Conservation (phyloP, 2,888 invertebrate species). For the Omphaloscelis lunosa region DNA sequence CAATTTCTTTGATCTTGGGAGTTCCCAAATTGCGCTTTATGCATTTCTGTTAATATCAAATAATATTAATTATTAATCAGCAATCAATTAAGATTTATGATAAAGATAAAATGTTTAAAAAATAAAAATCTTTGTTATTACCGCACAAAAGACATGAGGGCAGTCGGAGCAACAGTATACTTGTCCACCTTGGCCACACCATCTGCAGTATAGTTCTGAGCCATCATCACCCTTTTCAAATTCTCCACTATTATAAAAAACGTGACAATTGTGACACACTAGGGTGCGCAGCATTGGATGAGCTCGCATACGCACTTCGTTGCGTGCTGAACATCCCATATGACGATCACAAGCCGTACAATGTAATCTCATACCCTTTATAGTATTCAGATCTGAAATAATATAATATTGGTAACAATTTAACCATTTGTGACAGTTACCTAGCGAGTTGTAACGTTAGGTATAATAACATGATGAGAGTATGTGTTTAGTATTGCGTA, state of each 20-base stretch:
- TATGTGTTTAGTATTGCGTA: conserved; percentile 58
- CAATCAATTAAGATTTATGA: conserved; percentile 1
- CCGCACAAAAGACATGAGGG: conserved; percentile 93
- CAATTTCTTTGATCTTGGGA: conserved; percentile 92
- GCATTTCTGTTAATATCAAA: conserved; percentile 91
- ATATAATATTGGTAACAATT: not conserved
- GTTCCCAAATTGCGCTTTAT: conserved; percentile 93
- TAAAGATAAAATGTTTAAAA: not conserved
- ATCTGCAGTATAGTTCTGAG: conserved; percentile 95
- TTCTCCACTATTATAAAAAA: conserved; percentile 95
- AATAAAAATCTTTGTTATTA: conserved; percentile 73
- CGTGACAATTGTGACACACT: conserved; percentile 93
- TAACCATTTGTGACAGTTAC: not conserved
- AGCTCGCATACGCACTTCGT: conserved; percentile 92
- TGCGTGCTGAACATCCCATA: conserved; percentile 93
- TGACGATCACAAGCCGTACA: conserved; percentile 94
- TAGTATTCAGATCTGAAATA: conserved; percentile 90
- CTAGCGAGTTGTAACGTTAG: not conserved
- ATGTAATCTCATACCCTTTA: conserved; percentile 92
- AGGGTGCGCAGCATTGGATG: conserved; percentile 94
- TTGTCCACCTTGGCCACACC: conserved; percentile 95
- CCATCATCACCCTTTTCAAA: conserved; percentile 96
- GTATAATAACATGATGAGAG: not conserved
- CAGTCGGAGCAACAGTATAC: conserved; percentile 95
- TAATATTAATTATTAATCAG: not conserved